phyloP scores from a whole-genome alignment of 2,888 invertebrate genomes.

The Ecdyonurus torrentis region DNA sequence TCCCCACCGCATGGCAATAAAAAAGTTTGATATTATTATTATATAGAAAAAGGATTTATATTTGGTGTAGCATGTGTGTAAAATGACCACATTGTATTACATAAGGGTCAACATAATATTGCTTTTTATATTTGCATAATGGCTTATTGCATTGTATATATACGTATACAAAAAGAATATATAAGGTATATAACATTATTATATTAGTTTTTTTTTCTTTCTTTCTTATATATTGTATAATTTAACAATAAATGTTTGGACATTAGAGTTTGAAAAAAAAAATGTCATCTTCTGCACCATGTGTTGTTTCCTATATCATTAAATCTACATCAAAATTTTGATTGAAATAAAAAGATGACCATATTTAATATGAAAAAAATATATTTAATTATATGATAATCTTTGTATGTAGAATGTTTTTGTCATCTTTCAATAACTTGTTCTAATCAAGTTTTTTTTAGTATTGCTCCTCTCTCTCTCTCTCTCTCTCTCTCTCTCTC shows the following conservation, averaged over 20 bases:
- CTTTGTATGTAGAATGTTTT: no score
- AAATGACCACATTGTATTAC: neutral
- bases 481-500: no score
- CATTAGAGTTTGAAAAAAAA: no score
- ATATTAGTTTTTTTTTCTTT: neutral
- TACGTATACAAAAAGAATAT: no score
- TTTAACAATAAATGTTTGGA: neutral
- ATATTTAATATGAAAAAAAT: no score
- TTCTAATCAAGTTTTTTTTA: no score
- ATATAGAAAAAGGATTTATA: no score
- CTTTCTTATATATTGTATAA: neutral
- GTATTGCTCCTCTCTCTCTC: no score
- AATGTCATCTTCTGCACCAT: neutral
- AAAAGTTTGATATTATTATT: neutral
- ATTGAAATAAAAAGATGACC: neutral
- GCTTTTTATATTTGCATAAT: neutral
- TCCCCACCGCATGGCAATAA: no score
- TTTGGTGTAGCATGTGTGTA: neutral
- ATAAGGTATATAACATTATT: neutral
- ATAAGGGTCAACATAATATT: neutral
- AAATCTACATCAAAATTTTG: neutral
- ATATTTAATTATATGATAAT: no score
- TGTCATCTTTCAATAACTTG: no score
- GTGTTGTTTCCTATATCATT: neutral
- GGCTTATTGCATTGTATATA: no score